Conservation (phyloP, 2,113 vertebrate genomes). For the Chaetodon trifascialis region DNA sequence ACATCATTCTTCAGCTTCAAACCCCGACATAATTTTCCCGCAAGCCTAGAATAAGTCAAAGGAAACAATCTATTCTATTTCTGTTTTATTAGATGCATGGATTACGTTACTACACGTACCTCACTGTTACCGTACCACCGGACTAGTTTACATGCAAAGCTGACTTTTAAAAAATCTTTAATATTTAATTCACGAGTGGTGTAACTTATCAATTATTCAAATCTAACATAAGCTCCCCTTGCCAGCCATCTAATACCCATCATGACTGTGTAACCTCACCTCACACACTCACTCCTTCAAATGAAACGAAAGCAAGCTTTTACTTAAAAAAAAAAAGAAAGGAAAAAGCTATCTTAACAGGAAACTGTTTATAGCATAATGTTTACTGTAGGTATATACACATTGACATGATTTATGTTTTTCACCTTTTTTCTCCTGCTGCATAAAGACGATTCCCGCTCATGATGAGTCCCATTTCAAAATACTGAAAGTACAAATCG, state of each 20-base stretch:
- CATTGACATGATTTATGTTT: constrained; percentile 11
- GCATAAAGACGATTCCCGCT: constrained; percentile 7
- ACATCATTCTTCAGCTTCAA: constrained; percentile 34
- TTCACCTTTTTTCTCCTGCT: not conserved
- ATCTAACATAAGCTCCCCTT: not conserved
- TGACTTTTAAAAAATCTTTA: not conserved
- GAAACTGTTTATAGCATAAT: not conserved
- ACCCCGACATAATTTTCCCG: not conserved
- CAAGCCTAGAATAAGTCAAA: constrained; percentile 8
- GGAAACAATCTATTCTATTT: not conserved
- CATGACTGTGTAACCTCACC: not conserved
- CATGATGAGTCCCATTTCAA: constrained; percentile 1
- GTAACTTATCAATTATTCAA: constrained; percentile 4
- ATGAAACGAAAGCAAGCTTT: not conserved
- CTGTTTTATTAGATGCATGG: not conserved
- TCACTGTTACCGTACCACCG: not conserved
- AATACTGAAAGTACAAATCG: not conserved
- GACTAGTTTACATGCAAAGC: not conserved
- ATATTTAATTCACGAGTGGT: not conserved
- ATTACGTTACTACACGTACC: not conserved
- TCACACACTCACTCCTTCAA: not conserved
- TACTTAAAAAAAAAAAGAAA: not conserved
- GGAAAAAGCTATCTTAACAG: not conserved
- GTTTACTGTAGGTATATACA: constrained; percentile 14
- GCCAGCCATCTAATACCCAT: not conserved